Conservation (phyloP, 2,797 vertebrate genomes). For the Myotis findleyi region DNA sequence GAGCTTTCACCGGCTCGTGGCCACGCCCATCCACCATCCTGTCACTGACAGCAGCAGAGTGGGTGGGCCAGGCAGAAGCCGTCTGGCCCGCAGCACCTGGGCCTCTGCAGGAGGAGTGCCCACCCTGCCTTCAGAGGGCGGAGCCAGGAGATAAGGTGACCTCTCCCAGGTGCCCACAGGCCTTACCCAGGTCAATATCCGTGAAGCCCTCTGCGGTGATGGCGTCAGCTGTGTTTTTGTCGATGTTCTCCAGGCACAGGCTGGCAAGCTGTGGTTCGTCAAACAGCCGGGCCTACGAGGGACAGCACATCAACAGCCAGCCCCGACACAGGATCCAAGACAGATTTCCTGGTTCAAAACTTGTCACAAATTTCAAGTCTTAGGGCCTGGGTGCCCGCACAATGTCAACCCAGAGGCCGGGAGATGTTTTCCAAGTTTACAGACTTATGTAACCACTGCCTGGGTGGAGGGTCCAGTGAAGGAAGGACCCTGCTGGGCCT, state of each 20-base stretch:
- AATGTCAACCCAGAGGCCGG: neutral
- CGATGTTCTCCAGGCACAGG: constrained; percentile 98
- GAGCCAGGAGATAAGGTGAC: too few relatives aligned
- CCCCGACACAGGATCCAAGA: too few relatives aligned
- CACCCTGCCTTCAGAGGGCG: neutral
- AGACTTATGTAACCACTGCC: neutral
- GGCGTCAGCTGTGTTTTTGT: constrained; percentile 98
- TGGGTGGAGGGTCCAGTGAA: neutral
- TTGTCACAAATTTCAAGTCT: neutral
- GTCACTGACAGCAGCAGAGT: neutral
- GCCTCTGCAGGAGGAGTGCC: too few relatives aligned
- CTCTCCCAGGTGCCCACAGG: neutral
- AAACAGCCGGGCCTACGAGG: constrained; percentile 94
- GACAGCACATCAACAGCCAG: neutral
- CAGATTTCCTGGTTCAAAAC: neutral
- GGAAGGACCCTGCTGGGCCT: neutral
- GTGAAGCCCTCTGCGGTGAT: constrained; percentile 98
- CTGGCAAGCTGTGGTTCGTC: constrained; percentile 98
- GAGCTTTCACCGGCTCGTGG: neutral
- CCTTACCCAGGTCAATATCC: constrained; percentile 96
- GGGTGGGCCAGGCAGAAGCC: neutral
- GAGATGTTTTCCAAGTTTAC: neutral
- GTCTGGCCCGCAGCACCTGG: neutral
- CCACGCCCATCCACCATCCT: neutral
- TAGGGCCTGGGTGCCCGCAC: neutral